Base-by-base conservation (phyloP, 2,113 vertebrate species). In the Sander lucioperca region DNA sequence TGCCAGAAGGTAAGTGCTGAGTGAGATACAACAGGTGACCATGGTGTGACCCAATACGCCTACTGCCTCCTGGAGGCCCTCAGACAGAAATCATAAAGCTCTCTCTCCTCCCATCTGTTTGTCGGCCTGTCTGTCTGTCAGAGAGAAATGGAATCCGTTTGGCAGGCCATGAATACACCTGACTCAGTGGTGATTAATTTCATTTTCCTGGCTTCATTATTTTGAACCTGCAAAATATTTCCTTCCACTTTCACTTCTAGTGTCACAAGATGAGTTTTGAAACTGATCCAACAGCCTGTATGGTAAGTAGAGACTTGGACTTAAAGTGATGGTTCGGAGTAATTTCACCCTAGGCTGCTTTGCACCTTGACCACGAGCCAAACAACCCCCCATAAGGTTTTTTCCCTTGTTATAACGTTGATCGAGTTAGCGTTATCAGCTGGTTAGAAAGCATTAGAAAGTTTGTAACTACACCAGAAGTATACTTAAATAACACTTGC, bases 11-110 rank as follows among this genome's bases (percentile, higher is more conserved):
- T 79, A 25, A 53, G 67, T 69, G 59, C 67, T 80, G 79, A 86
- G 70, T 67, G 73, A 87, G 78, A 86, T 67, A 66, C 33, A 36
- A 67, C 76, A 81, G 66, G 68, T 82, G 80, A 80, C 61, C 47
- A 68, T 3, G 19, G 23, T 66, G 39, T 81, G 48, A 84, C 63
- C 72, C 45, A 53, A 11, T 53, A 30, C 2, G 39, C 68, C 13
- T 5, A 6, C 19, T 14, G 48, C 63, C 56, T 59, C 23, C 16
- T 25, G 25, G 43, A 73, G 70, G 54, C 50, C 53, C 21, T 71
- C 7, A 36, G 30, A 83, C 83, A 85, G 67, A 77, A 83, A 61
- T 57, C 43, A 64, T 81, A 65, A 83, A 74, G 36, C 70, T 74
- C 14, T n/a, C 66, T 72, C 43, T 64, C 2, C 12, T n/a, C 27